phyloP scores from a whole-genome alignment of 2,797 vertebrate species.

The Arctocebus calabarensis region DNA sequence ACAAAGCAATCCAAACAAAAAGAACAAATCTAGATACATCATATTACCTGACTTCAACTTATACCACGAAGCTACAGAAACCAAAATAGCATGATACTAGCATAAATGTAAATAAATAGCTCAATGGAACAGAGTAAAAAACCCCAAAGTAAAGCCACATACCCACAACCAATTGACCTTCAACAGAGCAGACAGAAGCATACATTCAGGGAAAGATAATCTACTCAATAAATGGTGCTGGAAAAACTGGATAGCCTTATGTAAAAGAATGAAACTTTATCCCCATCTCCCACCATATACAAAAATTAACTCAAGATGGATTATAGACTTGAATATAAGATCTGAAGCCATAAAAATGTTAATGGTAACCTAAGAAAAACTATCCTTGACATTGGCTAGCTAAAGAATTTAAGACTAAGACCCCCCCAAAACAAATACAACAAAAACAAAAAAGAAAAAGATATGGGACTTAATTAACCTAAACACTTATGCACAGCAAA shows the following conservation, averaged over 20 bases:
- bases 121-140: neutral
- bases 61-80: neutral
- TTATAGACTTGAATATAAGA: neutral
- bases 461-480: neutral
- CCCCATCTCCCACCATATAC: neutral
- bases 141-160: neutral
- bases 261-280: neutral
- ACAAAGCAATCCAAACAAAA: neutral
- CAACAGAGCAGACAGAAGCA: neutral
- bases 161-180: neutral
- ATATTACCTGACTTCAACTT: neutral
- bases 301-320: neutral
- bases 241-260: neutral
- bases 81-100: neutral
- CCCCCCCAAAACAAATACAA: neutral
- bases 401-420: neutral
- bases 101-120: neutral
- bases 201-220: neutral
- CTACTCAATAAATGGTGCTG: neutral
- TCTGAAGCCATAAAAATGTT: neutral
- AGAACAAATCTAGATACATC: neutral
- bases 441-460: neutral
- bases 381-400: neutral
- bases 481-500: neutral
- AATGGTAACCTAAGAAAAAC: neutral